Percentiles rank a stretch among this genome's conserved stretches.
Evolutionary conservation across 1,140 invertebrate species (phyloP).

Genomic region (Nasonia giraulti): DNA sequence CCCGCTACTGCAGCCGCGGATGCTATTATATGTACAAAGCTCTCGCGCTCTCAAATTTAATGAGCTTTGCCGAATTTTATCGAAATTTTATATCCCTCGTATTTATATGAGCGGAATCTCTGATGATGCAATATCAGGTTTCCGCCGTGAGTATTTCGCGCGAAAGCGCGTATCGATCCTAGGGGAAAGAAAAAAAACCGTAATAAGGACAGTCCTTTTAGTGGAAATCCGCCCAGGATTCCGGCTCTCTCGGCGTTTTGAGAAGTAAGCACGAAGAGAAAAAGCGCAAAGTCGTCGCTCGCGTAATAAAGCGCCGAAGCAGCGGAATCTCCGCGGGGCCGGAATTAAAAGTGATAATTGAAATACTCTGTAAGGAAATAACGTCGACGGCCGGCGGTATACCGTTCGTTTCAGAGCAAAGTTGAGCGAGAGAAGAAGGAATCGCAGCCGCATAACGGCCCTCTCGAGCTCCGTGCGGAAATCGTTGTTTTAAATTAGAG

Average conservation of each 20-base stretch:
- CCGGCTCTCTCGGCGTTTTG: neutral
- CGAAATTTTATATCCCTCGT: too few relatives aligned
- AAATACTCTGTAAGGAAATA: constrained; percentile 26
- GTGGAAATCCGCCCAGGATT: neutral
- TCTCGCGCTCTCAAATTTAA: too few relatives aligned
- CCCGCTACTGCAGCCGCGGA: too few relatives aligned
- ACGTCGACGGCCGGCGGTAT: neutral
- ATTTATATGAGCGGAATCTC: too few relatives aligned
- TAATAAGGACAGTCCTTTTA: neutral
- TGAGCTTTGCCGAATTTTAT: too few relatives aligned
- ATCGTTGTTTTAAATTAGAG: constrained; percentile 17
- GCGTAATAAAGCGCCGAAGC: neutral
- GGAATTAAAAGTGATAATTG: constrained; percentile 44
- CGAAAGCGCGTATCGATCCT: too few relatives aligned
- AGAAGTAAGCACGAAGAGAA: neutral
- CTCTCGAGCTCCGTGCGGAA: neutral
- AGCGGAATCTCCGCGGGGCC: neutral
- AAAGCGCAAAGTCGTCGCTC: neutral
- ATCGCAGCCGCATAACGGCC: neutral
- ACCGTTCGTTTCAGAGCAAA: neutral
- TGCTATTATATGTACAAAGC: too few relatives aligned
- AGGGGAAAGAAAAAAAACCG: too few relatives aligned
- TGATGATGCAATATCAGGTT: too few relatives aligned
- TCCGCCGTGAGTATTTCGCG: too few relatives aligned
- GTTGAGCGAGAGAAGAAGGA: neutral